Evolutionary conservation across 2,797 vertebrate species (phyloP), one percentile per base, ranked within the genome.

Genomic region (Sciurus vulgaris): DNA sequence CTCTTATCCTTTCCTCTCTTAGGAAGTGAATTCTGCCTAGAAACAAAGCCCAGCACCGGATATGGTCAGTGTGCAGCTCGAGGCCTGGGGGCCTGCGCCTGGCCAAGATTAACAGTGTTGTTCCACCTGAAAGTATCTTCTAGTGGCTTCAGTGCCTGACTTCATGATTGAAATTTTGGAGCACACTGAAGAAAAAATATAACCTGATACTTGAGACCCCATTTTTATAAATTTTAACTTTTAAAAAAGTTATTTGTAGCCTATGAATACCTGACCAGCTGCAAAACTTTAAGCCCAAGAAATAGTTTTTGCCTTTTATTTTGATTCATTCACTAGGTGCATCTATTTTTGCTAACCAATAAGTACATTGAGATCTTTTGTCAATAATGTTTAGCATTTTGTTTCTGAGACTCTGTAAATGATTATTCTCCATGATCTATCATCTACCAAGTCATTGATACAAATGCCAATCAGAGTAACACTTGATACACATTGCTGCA

Each of bases 21-120:
- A 92, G 94, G 61, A 97, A 98, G 78, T 73, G 28, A 97, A 96
- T 94, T 92, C 90, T 93, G 92, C 94, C 74, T 81, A 95, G 93
- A 93, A 97, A 96, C 84, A 54, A 97, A 93, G 92, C 67, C 5
- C 18, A 22, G 18, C 35, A 76, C 47, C 94, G 73, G 77, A 88
- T 87, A 67, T 49, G 54, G 15, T 72, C 82, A 91, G 26, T 26
- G 7, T 5, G 6, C 44, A 72, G 85, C 93, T 89, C 22, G 97
- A 85, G 59, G 77, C 77, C 59, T 8, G 70, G 89, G 33, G 38
- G n/a, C 88, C 82, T 41, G 65, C 10, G 73, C 65, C 61, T 86
- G 76, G 96, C 85, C 86, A 97, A 96, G 70, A 94, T 89, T 56
- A 98, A 95, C 63, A 88, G 28, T 10, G 61, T 59, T 88, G 41